Conservation (phyloP, 2,888 invertebrate species). For the Zootermopsis nevadensis region DNA sequence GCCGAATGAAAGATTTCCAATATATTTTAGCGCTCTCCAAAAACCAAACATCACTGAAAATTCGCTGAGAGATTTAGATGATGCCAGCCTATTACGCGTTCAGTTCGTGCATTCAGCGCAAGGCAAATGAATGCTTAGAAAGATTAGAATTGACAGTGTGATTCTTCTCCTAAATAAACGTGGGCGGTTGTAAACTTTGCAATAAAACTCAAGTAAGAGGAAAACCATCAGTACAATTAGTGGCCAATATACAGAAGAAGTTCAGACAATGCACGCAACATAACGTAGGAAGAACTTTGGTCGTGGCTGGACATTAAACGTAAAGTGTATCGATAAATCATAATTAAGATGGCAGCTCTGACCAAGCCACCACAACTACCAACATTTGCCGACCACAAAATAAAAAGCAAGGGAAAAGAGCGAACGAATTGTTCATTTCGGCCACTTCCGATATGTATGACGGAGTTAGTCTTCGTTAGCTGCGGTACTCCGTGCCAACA, state of each 20-base stretch:
- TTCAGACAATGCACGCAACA: slow-evolving; percentile 20
- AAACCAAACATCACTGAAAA: too few species aligned
- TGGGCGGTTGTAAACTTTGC: background rate
- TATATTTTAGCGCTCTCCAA: too few species aligned
- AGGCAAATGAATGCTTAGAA: too few species aligned
- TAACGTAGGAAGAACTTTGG: slow-evolving; percentile 16
- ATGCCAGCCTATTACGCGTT: too few species aligned
- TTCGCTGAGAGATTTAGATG: too few species aligned
- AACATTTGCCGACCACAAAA: slow-evolving; percentile 28
- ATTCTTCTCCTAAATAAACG: background rate
- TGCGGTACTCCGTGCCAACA: slow-evolving; percentile 12
- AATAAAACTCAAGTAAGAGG: background rate
- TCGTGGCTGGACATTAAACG: slow-evolving; percentile 34
- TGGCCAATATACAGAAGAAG: background rate
- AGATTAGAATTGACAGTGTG: too few species aligned
- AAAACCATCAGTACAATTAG: slow-evolving; percentile 18
- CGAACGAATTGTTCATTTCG: slow-evolving; percentile 4
- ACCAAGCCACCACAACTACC: slow-evolving; percentile 12
- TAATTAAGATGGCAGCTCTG: slow-evolving; percentile 40
- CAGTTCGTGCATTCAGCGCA: too few species aligned
- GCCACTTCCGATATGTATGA: slow-evolving; percentile 34
- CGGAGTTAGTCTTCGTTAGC: slow-evolving; percentile 43
- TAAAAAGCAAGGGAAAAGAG: background rate
- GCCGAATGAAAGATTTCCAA: too few species aligned
- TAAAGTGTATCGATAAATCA: slow-evolving; percentile 43